A percentile compares a stretch with the other conserved stretches of the same genome.
Conservation (phyloP, 2,888 invertebrate genomes). For the Pheosia tremula region DNA sequence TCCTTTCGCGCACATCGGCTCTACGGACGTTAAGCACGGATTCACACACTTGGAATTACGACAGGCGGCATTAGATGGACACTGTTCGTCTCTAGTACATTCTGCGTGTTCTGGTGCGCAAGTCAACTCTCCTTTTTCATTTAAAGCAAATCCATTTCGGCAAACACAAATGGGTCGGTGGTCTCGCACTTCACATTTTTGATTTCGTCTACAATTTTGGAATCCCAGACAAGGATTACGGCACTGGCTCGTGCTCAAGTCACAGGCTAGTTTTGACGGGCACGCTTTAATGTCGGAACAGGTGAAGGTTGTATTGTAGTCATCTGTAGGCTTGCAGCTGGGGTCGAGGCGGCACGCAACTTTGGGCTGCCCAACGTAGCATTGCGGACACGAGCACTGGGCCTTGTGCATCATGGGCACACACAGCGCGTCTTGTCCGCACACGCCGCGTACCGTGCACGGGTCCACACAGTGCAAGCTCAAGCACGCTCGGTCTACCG, state of each 20-base stretch:
- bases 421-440: conserved; percentile 95
- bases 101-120: conserved; percentile 93
- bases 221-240: conserved; percentile 91
- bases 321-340: conserved; percentile 87
- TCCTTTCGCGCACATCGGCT: conserved; percentile 90
- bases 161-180: conserved; percentile 95
- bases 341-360: conserved; percentile 92
- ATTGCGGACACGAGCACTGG: conserved; percentile 94
- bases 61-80: conserved; percentile 94
- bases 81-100: conserved; percentile 92
- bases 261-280: conserved; percentile 90
- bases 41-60: conserved; percentile 93
- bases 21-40: conserved; percentile 89
- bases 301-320: conserved; percentile 84
- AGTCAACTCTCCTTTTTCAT: conserved; percentile 93
- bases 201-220: conserved; percentile 91
- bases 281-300: conserved; percentile 90
- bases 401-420: conserved; percentile 93
- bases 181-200: conserved; percentile 94
- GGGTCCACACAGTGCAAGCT: conserved; percentile 96
- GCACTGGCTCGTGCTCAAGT: conserved; percentile 88
- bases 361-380: conserved; percentile 93
- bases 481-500: conserved; percentile 95
- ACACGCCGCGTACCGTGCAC: conserved; percentile 94
- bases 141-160: conserved; percentile 94